Evolutionary conservation across 2,888 invertebrate genomes (phyloP), one percentile per base, ranked within the genome.

Genomic region (Hyposoter didymator): DNA sequence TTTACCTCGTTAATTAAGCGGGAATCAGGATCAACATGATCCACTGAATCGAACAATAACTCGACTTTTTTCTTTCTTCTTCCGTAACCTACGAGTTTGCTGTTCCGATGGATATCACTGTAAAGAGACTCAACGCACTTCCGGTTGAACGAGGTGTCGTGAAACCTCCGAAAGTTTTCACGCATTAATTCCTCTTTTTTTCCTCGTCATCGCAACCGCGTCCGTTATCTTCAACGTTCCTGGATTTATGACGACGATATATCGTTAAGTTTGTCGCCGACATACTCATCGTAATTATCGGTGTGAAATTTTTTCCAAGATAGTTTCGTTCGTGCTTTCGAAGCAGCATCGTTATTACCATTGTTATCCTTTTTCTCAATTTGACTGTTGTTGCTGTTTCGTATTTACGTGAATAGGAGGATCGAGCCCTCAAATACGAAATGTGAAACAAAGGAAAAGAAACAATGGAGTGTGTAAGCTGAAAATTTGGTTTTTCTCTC

Each of bases 1-100:
- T 79, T 84, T 74, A 74, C 74, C 83, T 84, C 78, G 78, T 79
- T 74, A 74, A 84, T 84, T 83, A 83, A 55, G 17, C 73, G 22
- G 47, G 12, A 14, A 49, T 19, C 35, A 17, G 10, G 28, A 47
- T 8, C 47, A 52, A 8, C 8, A 12, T 66, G 70, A 39, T 49
- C 14, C 22, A 6, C 4, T 12, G 32, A 74, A 62, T 47, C 17
- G 1, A 59, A 45, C 28, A 43, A 59, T 73, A 67, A 32, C 28
- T 59, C 62, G 59, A 12, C n/a, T 73, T 17, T 12, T 22, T 39
- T 79, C n/a, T 43, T 62, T 17, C 1, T 14, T 52, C 8, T 39
- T 49, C 17, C 59, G 12, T 28, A 14, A 28, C 22, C 28, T 28
- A 59, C 59, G 14, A 59, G 14, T 28, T 14, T 14, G 59, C 14